Evolutionary conservation across 2,888 invertebrate species (phyloP), one percentile per base, ranked within the genome.

Genomic region (Drepana falcataria): DNA sequence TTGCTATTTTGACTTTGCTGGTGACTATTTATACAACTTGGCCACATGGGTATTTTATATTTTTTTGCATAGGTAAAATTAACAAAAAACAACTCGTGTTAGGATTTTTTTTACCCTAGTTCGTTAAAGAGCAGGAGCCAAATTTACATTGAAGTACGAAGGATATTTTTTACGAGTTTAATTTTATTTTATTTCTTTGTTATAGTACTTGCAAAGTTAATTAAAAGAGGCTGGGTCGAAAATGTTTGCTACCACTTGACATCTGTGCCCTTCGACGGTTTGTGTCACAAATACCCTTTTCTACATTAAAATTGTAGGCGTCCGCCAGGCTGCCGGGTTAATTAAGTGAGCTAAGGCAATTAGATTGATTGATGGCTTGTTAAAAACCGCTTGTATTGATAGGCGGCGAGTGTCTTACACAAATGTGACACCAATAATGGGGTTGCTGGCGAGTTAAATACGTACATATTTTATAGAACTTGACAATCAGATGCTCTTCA

Each of bases 171-270:
- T 75, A 75, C 65, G 68, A 69, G 61, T 69, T 71, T 66, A 68
- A 76, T 77, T 71, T 74, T 69, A 68, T 67, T 64, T n/a, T n/a
- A n/a, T n/a, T n/a, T n/a, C n/a, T n/a, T n/a, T n/a, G n/a, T n/a
- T n/a, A 63, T 64, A 70, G 68, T 73, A 69, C 70, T 72, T 69
- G 69, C 44, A 60, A 69, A 70, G 71, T 76, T 79, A 77, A 79
- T 79, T 78, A 79, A 79, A 75, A 77, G 71, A 69, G 74, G 66
- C 69, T 65, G 64, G 63, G 63, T 60, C 61, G n/a, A n/a, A n/a
- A 55, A 64, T 65, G 57, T 60, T 56, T 62, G 62, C 64, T 64
- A 61, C 71, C 68, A 65, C 65, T 65, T 73, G 74, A 76, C 77
- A 75, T 66, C 76, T 75, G 75, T 66, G 44, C 44, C 44, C 44